Base-by-base conservation (phyloP, 2,113 vertebrate genomes). In the Glareola pratincola region DNA sequence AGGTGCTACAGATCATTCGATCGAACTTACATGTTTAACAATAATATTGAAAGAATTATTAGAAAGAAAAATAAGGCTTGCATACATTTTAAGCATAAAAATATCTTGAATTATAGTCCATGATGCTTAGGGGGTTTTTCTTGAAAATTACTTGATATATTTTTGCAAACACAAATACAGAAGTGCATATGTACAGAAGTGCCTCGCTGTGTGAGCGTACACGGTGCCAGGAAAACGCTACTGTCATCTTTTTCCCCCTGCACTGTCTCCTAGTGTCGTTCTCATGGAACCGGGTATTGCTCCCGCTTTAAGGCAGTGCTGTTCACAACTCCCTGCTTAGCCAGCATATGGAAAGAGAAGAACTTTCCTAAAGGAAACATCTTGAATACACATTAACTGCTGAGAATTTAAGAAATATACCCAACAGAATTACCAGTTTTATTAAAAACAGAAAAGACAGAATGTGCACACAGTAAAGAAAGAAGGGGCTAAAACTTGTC, bases 61-160 rank as follows among this genome's bases (percentile, higher is more conserved):
- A 53, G 17, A 30, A 86, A 81, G 80, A 86, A 17, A 48, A 60
- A 45, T 13, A 64, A 39, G 8, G 7, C 23, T 47, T 47, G 16
- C 1, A 41, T 34, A 19, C 4, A 16, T 22, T 39, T 79, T 43
- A 73, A 72, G 30, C 16, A 47, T 36, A 67, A 77, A n/a, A 0
- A 4, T 4, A n/a, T 13, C 41, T 66, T 88, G 8, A 77, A 43
- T 14, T 45, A 1, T 8, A 47, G 68, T 79, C 50, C 41, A 59
- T 0, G 0, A 56, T 0, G 1, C 21, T 75, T 22, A 14, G 15
- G n/a, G n/a, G 56, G 54, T 8, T 5, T 45, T 67, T 72, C 17
- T 29, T 3, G 4, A 29, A n/a, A 59, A 48, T 12, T 2, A 88
- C 51, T 54, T 34, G 20, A 29, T 18, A 5, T 1, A 2, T 23